Conservation (phyloP, 2,888 invertebrate species). For the Agrenia bidenticulata region DNA sequence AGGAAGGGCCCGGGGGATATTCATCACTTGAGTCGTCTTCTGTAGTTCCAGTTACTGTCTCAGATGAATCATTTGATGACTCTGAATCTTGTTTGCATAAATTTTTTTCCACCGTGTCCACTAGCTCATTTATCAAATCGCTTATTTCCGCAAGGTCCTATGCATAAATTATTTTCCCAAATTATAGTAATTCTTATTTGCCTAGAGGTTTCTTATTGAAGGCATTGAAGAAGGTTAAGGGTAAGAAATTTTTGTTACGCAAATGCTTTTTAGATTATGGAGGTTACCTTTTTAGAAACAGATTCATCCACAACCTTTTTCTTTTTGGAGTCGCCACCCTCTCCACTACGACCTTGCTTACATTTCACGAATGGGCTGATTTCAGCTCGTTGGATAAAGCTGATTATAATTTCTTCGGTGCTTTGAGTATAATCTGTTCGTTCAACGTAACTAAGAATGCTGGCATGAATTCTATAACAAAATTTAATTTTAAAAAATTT, state of each 20-base stretch:
- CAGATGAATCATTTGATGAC: background rate
- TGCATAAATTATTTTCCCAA: conserved; percentile 12
- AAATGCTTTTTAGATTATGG: no score
- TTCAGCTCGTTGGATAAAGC: conserved; percentile 55
- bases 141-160: conserved; percentile 56
- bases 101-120: conserved; percentile 56
- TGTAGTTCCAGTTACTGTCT: background rate
- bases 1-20: no score
- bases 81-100: conserved; percentile 1
- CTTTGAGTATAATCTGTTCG: conserved; percentile 62
- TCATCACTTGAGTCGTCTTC: conserved; percentile 26
- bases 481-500: conserved; percentile 23
- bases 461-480: conserved; percentile 75
- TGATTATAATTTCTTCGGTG: conserved; percentile 53
- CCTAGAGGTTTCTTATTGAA: background rate
- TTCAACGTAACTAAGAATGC: conserved; percentile 83
- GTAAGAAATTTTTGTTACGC: no score
- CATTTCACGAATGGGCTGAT: conserved; percentile 47
- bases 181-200: background rate
- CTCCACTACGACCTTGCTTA: conserved; percentile 36
- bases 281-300: conserved; percentile 31
- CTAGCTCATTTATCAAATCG: conserved; percentile 56
- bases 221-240: no score
- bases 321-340: conserved; percentile 28
- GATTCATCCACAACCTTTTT: conserved; percentile 32